phyloP scores from a whole-genome alignment of 2,797 vertebrate species.

The Notoglanidium macrostoma region DNA sequence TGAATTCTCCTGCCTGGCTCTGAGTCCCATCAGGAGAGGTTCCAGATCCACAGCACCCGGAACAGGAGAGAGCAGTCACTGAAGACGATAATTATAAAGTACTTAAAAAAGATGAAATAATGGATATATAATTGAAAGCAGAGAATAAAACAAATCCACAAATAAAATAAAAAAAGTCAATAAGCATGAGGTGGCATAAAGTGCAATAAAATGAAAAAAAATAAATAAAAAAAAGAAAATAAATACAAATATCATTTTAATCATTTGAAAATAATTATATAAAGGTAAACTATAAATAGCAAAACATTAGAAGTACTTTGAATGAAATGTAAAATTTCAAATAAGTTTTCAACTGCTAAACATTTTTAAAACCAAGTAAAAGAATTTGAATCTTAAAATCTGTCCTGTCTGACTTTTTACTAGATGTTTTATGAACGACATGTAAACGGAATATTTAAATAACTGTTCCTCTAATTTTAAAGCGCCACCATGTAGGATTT shows the following conservation, averaged over 20 bases:
- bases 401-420: background rate
- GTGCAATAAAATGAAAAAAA: background rate
- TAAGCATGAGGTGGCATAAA: background rate
- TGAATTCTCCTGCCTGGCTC: background rate
- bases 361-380: background rate
- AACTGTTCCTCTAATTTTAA: background rate
- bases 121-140: background rate
- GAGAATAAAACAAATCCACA: background rate
- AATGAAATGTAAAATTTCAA: background rate
- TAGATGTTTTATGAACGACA: background rate
- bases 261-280: background rate
- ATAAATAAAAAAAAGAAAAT: no score
- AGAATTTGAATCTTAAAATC: background rate
- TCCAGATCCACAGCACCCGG: background rate
- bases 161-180: background rate
- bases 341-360: background rate
- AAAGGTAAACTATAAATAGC: background rate
- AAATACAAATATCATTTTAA: background rate
- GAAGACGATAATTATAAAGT: background rate
- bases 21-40: background rate
- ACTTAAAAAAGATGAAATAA: background rate
- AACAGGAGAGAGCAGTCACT: background rate
- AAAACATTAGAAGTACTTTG: background rate
- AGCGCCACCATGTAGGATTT: no score
- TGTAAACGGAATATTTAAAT: background rate